Evolutionary conservation across 2,113 vertebrate species (phyloP).

Genomic region (Oreotrochilus melanogaster): DNA sequence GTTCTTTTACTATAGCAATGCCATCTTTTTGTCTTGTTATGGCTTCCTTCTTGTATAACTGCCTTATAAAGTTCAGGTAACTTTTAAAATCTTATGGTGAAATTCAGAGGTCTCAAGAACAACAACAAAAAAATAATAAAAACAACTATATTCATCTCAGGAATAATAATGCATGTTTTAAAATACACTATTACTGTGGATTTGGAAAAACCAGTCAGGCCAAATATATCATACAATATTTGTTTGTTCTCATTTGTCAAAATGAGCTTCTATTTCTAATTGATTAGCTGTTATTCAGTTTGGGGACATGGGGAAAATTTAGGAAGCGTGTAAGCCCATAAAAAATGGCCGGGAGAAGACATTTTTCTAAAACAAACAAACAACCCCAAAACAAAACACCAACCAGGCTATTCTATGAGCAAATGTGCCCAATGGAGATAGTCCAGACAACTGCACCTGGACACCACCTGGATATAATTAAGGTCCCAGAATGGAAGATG

Average conservation of each 20-base stretch:
- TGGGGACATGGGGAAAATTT: constrained; percentile 16
- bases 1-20: background rate
- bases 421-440: constrained; percentile 71
- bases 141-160: background rate
- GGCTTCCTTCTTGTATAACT: background rate
- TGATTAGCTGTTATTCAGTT: constrained; percentile 58
- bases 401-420: constrained; percentile 27
- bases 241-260: constrained; percentile 25
- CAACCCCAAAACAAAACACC: background rate
- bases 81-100: background rate
- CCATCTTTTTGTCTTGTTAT: background rate
- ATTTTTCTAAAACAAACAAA: constrained; percentile 68
- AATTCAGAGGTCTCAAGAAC: background rate
- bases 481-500: constrained; percentile 59
- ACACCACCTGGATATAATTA: constrained; percentile 79
- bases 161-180: background rate
- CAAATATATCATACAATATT: background rate
- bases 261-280: background rate
- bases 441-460: constrained; percentile 69
- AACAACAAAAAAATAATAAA: background rate
- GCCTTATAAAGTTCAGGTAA: background rate
- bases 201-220: background rate
- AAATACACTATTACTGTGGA: background rate
- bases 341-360: constrained; percentile 62
- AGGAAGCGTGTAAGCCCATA: constrained; percentile 54